These are phyloP conservation scores for Bilobella aurantiaca DNA, from an alignment of 1,140 invertebrate genomes.

Conservation along the genomic window DNA sequence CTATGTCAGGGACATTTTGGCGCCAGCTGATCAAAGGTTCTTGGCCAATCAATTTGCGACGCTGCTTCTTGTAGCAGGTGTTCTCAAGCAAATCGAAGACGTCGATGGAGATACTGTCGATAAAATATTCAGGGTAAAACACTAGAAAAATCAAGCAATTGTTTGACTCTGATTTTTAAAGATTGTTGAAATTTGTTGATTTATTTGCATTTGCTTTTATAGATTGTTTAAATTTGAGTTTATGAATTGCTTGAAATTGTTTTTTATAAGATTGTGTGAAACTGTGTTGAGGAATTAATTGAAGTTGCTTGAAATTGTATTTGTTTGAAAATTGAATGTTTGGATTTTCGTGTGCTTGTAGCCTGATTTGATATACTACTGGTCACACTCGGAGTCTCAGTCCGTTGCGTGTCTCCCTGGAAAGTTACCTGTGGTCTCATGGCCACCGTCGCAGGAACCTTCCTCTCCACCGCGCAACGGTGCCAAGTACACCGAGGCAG, in stretches of 20 bases:
- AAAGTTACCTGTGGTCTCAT: constrained; percentile 46
- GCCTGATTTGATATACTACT: constrained; percentile 79
- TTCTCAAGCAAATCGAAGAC: constrained; percentile 65
- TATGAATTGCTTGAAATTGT: too few species aligned
- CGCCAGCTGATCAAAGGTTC: constrained; percentile 58
- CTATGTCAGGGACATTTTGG: too few species aligned
- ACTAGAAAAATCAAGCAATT: not conserved
- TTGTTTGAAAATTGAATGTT: too few species aligned
- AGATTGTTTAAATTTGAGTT: not conserved
- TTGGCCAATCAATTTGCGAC: constrained; percentile 72
- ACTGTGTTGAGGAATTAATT: too few species aligned
- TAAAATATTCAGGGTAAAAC: constrained; percentile 64
- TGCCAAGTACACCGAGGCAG: constrained; percentile 45
- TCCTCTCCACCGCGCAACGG: constrained; percentile 36
- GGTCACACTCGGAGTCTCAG: constrained; percentile 65
- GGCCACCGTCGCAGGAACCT: constrained; percentile 41
- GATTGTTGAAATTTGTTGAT: too few species aligned
- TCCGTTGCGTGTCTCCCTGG: constrained; percentile 58
- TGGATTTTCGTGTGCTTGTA: too few species aligned
- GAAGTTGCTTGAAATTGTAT: too few species aligned
- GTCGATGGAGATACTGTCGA: constrained; percentile 51
- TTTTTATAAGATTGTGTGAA: too few species aligned
- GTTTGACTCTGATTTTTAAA: too few species aligned
- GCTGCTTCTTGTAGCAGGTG: constrained; percentile 74
- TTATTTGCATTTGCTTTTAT: not conserved